Evolutionary conservation across 2,888 invertebrate species (phyloP), one percentile per base, ranked within the genome.

Genomic region (Apomyelois bistriatella): DNA sequence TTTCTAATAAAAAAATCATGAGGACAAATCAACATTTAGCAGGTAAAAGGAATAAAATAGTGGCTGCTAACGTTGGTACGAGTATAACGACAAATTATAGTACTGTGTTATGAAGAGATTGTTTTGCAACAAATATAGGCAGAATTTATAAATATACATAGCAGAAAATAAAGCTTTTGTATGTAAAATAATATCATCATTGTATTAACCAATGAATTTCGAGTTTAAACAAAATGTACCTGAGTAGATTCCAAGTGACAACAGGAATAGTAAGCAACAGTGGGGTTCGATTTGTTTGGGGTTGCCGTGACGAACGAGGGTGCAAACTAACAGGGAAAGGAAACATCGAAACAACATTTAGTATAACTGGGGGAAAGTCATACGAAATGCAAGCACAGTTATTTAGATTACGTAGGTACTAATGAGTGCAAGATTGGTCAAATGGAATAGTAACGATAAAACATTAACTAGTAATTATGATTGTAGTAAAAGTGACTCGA

Each of bases 401-500:
- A 62, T 59, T 51, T 54, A 59, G 60, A 48, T 53, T 17, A 40
- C 15, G 10, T 8, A 10, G 40, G 28, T 28, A 28, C 7, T 32
- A 28, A 32, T 32, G 12, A 48, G 7, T 17, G 6, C 15, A 41
- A 56, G 62, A 53, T 58, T 62, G 55, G 5, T 61, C 56, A 50
- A 54, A 49, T 42, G 56, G 30, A 32, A 50, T 28, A 30, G 40
- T 50, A 30, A 38, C 40, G 32, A n/a, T 41, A 61, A 55, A 66
- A 70, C 63, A 72, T 63, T 68, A 68, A 60, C 62, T 72, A 72
- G 73, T 76, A 75, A 72, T 76, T 69, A 65, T 63, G 66, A 65
- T 70, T 73, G 61, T 66, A 77, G 78, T 80, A 85, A 82, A 82
- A 83, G 79, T 79, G 72, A 76, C 71, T 81, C 77, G 85, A 87